These are phyloP conservation scores for Scrobipalpa atriplicella DNA, from an alignment of 2,888 invertebrate genomes.

Conservation along the genomic window DNA sequence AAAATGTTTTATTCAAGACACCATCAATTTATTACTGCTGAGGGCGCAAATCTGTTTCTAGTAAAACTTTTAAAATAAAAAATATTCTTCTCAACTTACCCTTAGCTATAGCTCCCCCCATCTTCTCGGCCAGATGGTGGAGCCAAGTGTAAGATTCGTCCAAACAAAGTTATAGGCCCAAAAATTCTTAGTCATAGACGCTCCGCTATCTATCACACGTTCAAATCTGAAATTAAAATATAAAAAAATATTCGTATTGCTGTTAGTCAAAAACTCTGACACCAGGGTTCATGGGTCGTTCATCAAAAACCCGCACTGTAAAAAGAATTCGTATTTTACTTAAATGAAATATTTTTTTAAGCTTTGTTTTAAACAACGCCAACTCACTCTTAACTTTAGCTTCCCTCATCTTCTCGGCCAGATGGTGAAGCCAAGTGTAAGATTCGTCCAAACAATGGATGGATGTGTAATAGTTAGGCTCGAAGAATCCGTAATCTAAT, in stretches of 20 bases:
- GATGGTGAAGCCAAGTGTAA: slow-evolving; percentile 26
- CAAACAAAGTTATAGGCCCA: slow-evolving; percentile 20
- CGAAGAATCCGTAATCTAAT: background rate
- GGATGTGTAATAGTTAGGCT: too few relatives aligned
- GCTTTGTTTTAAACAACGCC: background rate
- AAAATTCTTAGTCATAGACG: background rate
- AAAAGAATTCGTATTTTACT: too few relatives aligned
- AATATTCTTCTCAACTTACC: background rate
- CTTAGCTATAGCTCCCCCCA: background rate
- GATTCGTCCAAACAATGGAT: slow-evolving; percentile 22
- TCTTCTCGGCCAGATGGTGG: slow-evolving; percentile 15
- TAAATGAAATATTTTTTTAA: too few relatives aligned
- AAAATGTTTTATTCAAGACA: too few relatives aligned
- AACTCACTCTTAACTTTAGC: background rate
- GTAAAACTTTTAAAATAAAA: background rate
- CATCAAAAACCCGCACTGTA: too few relatives aligned
- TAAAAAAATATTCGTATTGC: too few relatives aligned
- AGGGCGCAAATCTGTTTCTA: too few relatives aligned
- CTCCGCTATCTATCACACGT: background rate
- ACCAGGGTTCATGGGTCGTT: too few relatives aligned
- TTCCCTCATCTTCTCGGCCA: slow-evolving; percentile 2
- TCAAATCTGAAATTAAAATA: background rate
- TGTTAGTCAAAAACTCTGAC: too few relatives aligned
- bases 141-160: slow-evolving; percentile 30
- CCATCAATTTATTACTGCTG: too few relatives aligned